phyloP scores from a whole-genome alignment of 2,888 invertebrate genomes.

The Lochmaea capreae region DNA sequence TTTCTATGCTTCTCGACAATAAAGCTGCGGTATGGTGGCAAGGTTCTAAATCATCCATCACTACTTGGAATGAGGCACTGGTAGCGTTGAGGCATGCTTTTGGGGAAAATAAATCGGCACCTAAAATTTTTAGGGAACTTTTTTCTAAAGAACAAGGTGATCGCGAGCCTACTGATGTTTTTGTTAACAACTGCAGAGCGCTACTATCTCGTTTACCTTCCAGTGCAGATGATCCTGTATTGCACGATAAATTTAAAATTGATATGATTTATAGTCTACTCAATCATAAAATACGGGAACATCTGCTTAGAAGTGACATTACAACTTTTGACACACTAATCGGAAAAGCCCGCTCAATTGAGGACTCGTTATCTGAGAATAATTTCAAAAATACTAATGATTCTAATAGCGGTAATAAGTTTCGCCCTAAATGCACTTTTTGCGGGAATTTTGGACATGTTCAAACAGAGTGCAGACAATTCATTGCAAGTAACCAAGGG shows the following conservation, averaged over 20 bases:
- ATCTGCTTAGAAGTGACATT: slow-evolving; percentile 3
- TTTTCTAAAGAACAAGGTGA: slow-evolving; percentile 21
- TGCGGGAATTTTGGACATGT: slow-evolving; percentile 29
- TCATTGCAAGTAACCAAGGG: slow-evolving; percentile 13
- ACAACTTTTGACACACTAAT: slow-evolving; percentile 19
- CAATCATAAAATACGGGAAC: slow-evolving; percentile 16
- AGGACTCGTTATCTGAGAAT: too few species aligned
- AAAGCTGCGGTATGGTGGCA: too few species aligned
- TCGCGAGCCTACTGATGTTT: slow-evolving; percentile 20
- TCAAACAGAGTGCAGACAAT: slow-evolving; percentile 29
- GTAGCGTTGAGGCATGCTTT: slow-evolving; percentile 39
- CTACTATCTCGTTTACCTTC: slow-evolving; percentile 21
- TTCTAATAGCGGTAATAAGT: slow-evolving; percentile 6
- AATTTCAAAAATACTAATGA: not conserved
- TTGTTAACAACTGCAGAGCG: slow-evolving; percentile 19
- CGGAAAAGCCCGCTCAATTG: slow-evolving; percentile 22
- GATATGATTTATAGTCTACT: slow-evolving; percentile 27
- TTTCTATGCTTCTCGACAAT: slow-evolving; percentile 50
- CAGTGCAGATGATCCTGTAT: slow-evolving; percentile 8
- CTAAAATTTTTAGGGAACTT: slow-evolving; percentile 27
- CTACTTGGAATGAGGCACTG: slow-evolving; percentile 40
- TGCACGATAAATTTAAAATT: slow-evolving; percentile 16
- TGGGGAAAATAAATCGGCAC: slow-evolving; percentile 31
- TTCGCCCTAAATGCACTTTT: slow-evolving; percentile 16
- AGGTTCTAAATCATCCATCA: slow-evolving; percentile 39